phyloP scores from a whole-genome alignment of 2,888 invertebrate genomes.

The Chloroclystis v-ata region DNA sequence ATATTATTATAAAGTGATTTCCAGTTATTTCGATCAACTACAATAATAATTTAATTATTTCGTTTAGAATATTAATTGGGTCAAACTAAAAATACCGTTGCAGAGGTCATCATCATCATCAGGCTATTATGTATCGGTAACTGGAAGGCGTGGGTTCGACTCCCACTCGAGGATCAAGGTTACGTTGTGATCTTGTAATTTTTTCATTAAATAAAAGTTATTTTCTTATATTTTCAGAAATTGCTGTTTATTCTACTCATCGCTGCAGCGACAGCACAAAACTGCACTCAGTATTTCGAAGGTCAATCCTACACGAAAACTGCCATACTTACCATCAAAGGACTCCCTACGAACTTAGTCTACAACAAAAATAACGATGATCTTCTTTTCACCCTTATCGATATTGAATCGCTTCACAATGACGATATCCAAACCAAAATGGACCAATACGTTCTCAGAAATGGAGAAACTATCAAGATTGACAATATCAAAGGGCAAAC shows the following conservation, averaged over 20 bases:
- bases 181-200: too few species aligned
- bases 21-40: too few species aligned
- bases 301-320: conserved; percentile 45
- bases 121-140: too few species aligned
- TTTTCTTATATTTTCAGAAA: conserved; percentile 12
- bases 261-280: conserved; percentile 44
- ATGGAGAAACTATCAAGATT: conserved; percentile 54
- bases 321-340: conserved; percentile 58
- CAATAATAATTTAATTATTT: too few species aligned
- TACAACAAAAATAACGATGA: conserved; percentile 53
- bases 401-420: conserved; percentile 59
- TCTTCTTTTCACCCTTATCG: conserved; percentile 62
- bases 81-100: too few species aligned
- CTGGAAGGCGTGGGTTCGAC: too few species aligned
- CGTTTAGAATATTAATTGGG: too few species aligned
- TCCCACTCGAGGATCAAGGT: too few species aligned
- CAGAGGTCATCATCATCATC: too few species aligned
- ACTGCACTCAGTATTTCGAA: conserved; percentile 52
- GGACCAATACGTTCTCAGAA: conserved; percentile 62
- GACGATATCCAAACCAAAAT: conserved; percentile 66
- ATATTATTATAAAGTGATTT: too few species aligned
- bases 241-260: conserved; percentile 51
- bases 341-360: conserved; percentile 63
- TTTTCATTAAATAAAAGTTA: too few species aligned
- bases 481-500: conserved; percentile 63